These are phyloP conservation scores for Myotis pilosus DNA, from an alignment of 2,797 vertebrate genomes.

Conservation along the genomic window DNA sequence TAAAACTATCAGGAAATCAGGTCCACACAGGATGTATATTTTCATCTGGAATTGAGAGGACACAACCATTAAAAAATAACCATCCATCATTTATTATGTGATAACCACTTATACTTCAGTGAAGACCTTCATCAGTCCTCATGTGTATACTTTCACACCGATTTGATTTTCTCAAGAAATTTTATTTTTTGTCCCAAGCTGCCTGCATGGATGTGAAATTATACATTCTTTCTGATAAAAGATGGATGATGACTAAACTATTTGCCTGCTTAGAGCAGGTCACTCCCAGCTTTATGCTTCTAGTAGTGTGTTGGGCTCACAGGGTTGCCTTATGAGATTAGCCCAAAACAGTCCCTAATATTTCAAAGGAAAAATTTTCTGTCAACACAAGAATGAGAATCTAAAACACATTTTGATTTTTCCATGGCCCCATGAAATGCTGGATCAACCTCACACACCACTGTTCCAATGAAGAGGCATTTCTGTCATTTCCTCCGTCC, in stretches of 20 bases:
- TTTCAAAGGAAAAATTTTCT: background rate
- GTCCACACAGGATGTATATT: background rate
- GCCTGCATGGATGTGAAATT: background rate
- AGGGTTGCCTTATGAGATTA: background rate
- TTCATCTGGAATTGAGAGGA: background rate
- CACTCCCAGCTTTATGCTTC: background rate
- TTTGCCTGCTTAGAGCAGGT: background rate
- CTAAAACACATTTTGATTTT: background rate
- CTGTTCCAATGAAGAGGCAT: background rate
- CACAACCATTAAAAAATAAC: background rate
- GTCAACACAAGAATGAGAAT: background rate
- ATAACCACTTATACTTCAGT: background rate
- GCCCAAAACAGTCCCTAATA: background rate
- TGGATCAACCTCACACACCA: background rate
- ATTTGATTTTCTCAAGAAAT: background rate
- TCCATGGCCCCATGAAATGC: background rate
- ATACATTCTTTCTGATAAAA: slow-evolving; percentile 2
- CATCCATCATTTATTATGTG: background rate
- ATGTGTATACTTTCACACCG: background rate
- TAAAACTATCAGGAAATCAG: background rate
- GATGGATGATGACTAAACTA: background rate
- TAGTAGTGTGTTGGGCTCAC: background rate
- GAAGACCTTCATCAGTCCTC: background rate
- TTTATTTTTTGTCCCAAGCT: background rate
- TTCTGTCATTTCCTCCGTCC: background rate